A percentile compares a stretch with the other conserved stretches of the same genome.
Conservation (phyloP, 2,113 vertebrate genomes). For the Sinocyclocheilus maitianheensis region DNA sequence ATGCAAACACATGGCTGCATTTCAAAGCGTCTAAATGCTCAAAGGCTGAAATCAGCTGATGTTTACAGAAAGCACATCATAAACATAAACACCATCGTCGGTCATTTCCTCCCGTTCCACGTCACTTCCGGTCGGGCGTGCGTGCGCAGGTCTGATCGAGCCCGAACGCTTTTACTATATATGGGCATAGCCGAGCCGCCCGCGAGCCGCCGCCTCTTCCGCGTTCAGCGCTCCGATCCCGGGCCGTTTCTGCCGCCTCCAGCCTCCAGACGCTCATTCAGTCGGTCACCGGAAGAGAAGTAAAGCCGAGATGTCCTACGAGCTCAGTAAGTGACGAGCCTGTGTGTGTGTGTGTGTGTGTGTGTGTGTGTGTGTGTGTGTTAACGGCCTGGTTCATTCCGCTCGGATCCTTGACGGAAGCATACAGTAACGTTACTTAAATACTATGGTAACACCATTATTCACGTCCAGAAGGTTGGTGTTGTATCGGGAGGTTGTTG, state of each 20-base stretch:
- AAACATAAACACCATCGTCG: background rate
- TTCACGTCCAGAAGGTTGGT: background rate
- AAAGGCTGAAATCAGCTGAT: no score
- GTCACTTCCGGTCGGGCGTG: slow-evolving; percentile 62
- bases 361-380: background rate
- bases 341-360: background rate
- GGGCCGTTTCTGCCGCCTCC: background rate
- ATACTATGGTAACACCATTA: background rate
- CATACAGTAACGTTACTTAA: background rate
- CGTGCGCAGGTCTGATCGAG: slow-evolving; percentile 58
- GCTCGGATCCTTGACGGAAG: background rate
- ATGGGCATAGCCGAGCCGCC: slow-evolving; percentile 85
- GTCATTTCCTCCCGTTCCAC: background rate
- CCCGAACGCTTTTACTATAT: slow-evolving; percentile 87
- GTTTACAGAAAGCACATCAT: no score
- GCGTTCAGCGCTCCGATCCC: slow-evolving; percentile 30
- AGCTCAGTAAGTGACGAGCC: slow-evolving; percentile 83
- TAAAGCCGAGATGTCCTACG: slow-evolving; percentile 80
- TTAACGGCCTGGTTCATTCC: background rate
- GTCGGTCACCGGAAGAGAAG: slow-evolving; percentile 45
- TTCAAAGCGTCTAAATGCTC: no score
- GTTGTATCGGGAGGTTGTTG: background rate
- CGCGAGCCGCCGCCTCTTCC: slow-evolving; percentile 53
- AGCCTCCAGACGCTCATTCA: slow-evolving; percentile 61
- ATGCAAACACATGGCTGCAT: no score